Evolutionary conservation across 2,113 vertebrate species (phyloP), one percentile per base, ranked within the genome.

Genomic region (Macaca fascicularis): DNA sequence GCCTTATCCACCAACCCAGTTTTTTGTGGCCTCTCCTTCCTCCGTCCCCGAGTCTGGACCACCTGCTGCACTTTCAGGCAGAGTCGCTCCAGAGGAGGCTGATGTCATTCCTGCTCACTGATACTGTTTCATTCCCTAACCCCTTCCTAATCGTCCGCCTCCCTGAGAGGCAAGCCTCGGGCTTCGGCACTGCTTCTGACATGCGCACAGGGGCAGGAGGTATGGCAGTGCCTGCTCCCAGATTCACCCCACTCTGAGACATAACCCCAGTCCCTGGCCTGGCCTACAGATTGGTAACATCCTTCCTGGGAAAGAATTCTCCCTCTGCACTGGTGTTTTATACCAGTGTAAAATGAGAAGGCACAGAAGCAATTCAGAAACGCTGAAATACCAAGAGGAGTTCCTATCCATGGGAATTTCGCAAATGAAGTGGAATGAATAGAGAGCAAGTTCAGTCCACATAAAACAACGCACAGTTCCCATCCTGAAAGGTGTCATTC

Each of bases 281-380:
- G 5, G 2, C 6, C 16, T 40, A 20, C 8, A 40, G 14, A 14
- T 25, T 25, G 22, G 8, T 0, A 16, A 20, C 59, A 1, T 50
- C 13, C 48, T 76, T 52, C 57, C 38, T 25, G 45, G 81, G 55
- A 67, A 74, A 80, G 35, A 30, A 6, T 80, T 4, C 14, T 20
- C 14, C 11, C 11, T 83, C 32, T 52, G 50, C 16, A 11, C 38
- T 38, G 38, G 20, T 50, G 55, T 20, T 91, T 67, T 43, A 25
- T 67, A 25, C 5, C 17, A 69, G 14, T 17, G 6, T 20, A 38
- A 88, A 75, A 55, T 25, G 13, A n/a, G 6, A 83, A 40, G 50
- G 8, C 19, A 35, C 10, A 38, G 6, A 38, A 48, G 13, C 22
- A 30, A 50, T 89, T 20, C 35, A 70, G 35, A 82, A 48, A 27